Evolutionary conservation across 2,113 vertebrate genomes (phyloP), one percentile per base, ranked within the genome.

Genomic region (Chaetura pelagica): DNA sequence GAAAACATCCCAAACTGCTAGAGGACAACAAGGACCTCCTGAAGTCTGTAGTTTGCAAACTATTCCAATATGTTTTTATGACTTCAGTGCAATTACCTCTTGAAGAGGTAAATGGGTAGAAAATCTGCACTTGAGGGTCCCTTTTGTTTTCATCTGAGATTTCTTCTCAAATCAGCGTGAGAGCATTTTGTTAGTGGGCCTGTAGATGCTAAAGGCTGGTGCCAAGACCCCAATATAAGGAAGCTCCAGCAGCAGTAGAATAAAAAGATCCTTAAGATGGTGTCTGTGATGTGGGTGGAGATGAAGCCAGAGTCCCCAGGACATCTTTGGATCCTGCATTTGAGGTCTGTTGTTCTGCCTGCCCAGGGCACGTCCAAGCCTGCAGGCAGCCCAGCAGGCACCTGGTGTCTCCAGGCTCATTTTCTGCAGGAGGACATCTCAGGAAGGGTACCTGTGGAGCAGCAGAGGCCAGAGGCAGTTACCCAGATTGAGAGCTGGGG

Each of bases 121-220:
- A 91, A 84, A 90, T 35, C 82, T 78, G 74, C 73, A 72, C 66
- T 78, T 51, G 52, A 87, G 42, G n/a, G 69, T 46, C 61, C 46
- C 35, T 22, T 87, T 69, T 49, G n/a, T 24, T 32, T 64, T 87
- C 69, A 72, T 82, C 74, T 55, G 66, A 63, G 52, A 48, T 75
- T 67, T 84, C 15, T 75, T 66, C 78, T 72, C 38, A 74, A 87
- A 90, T 59, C 42, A 27, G 22, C 35, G 49, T 38, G 55, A 74
- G 52, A 90, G 32, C 46, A 13, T 71, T 87, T 84, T 4, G 3
- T 78, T 79, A 80, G 72, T 2, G 2, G 32, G 18, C 49, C 49
- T 64, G 34, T 57, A 52, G 85, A 38, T 63, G 55, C 61, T 91
- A 5, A 26, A 74, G 78, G 30, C 23, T 62, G 21, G 32, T 10